phyloP scores from a whole-genome alignment of 2,888 invertebrate genomes.

The Brachycybe producta region DNA sequence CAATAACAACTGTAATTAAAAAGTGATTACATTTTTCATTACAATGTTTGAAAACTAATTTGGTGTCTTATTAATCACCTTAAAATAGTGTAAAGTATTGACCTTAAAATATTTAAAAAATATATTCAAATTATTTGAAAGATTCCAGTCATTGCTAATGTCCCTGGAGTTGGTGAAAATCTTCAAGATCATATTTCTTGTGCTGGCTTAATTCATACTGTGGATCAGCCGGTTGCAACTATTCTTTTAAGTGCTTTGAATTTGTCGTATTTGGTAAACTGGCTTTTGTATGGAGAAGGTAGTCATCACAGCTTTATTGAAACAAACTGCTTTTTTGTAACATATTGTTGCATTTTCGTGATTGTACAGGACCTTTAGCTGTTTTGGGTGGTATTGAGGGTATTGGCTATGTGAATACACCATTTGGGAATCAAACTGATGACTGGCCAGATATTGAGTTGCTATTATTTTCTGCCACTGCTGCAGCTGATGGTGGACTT shows the following conservation, averaged over 20 bases:
- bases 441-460: constrained; percentile 15
- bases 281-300: neutral
- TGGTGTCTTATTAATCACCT: too few species aligned
- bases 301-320: neutral
- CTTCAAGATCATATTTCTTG: constrained; percentile 62
- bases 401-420: constrained; percentile 13
- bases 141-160: constrained; percentile 44
- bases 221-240: neutral
- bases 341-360: neutral
- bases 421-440: constrained; percentile 2
- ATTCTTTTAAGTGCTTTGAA: neutral
- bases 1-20: too few species aligned
- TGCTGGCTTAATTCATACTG: constrained; percentile 60
- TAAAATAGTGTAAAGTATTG: too few species aligned
- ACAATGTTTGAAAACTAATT: too few species aligned
- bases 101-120: too few species aligned
- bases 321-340: neutral
- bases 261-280: neutral
- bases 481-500: neutral
- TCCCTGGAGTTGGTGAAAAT: constrained; percentile 55
- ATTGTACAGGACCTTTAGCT: constrained; percentile 11
- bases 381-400: constrained; percentile 10
- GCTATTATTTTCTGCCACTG: neutral
- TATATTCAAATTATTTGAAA: neutral
- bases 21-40: too few species aligned